Evolutionary conservation across 2,888 invertebrate genomes (phyloP).

Genomic region (Xanthia togata): DNA sequence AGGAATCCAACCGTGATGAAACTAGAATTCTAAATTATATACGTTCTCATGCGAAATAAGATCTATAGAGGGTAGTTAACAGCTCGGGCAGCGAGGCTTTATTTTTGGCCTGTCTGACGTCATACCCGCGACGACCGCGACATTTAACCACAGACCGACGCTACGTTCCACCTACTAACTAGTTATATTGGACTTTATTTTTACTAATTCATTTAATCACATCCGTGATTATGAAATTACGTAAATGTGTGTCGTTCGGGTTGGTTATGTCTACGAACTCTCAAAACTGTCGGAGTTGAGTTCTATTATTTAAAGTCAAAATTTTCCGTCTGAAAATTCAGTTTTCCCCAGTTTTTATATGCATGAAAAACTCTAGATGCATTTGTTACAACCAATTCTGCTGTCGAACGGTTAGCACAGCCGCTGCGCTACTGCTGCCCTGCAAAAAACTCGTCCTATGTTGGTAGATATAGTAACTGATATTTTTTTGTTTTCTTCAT

Average conservation of each 20-base stretch:
- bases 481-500: no score
- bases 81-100: slow-evolving; percentile 36
- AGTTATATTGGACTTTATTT: slow-evolving; percentile 26
- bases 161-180: slow-evolving; percentile 18
- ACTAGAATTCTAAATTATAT: slow-evolving; percentile 44
- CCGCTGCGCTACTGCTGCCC: not conserved
- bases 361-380: not conserved
- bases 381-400: not conserved
- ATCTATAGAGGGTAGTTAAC: slow-evolving; percentile 54
- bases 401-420: not conserved
- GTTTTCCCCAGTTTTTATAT: no score
- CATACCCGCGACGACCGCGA: slow-evolving; percentile 31
- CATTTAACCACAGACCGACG: slow-evolving; percentile 31
- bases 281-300: not conserved
- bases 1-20: slow-evolving; percentile 24
- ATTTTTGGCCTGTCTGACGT: slow-evolving; percentile 57
- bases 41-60: slow-evolving; percentile 38
- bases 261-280: not conserved
- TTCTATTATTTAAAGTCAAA: not conserved
- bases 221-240: not conserved
- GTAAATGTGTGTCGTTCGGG: not conserved
- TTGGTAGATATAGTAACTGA: not conserved
- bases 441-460: not conserved
- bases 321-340: not conserved
- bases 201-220: not conserved